Conservation (phyloP, 53 echinoderm and acorn worm genomes). For the Arbacia lixula region DNA sequence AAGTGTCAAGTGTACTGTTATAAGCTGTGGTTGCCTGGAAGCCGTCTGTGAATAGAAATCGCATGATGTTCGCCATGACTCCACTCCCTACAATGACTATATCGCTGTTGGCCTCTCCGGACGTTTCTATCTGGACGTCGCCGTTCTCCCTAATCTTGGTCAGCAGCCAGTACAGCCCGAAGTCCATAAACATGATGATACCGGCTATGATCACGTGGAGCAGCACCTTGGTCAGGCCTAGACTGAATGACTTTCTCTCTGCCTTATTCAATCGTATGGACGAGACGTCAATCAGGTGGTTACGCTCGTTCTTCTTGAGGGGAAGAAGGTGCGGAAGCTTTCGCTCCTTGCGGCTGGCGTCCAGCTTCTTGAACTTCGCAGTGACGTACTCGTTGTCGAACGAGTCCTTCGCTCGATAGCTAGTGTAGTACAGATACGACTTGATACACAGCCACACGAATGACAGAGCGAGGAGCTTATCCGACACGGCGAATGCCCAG, state of each 20-base stretch:
- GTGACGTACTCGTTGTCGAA: slow-evolving; percentile 96
- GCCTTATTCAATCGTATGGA: slow-evolving; percentile 65
- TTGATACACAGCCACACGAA: slow-evolving; percentile 79
- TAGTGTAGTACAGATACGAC: slow-evolving; percentile 81
- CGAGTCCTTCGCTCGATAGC: slow-evolving; percentile 83
- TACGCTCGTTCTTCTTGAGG: slow-evolving; percentile 81
- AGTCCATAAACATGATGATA: slow-evolving; percentile 76
- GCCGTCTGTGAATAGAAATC: slow-evolving; percentile 71
- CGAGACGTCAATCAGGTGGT: slow-evolving; percentile 73
- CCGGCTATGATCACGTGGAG: slow-evolving; percentile 80
- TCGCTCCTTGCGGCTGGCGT: slow-evolving; percentile 66
- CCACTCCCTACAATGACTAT: slow-evolving; percentile 66
- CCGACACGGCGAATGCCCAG: slow-evolving; percentile 67
- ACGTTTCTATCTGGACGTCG: slow-evolving; percentile 62
- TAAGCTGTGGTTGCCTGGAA: slow-evolving; percentile 70
- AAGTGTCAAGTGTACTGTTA: slow-evolving; percentile 68
- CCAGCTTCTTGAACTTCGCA: slow-evolving; percentile 72
- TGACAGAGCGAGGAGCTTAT: slow-evolving; percentile 84
- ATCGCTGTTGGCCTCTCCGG: slow-evolving; percentile 52
- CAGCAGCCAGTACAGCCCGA: slow-evolving; percentile 79
- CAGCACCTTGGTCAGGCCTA: slow-evolving; percentile 77
- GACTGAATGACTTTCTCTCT: slow-evolving; percentile 74
- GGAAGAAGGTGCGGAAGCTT: slow-evolving; percentile 70
- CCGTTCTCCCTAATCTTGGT: slow-evolving; percentile 74
- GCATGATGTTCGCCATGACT: slow-evolving; percentile 56